Base-by-base conservation (phyloP, 2,888 invertebrate species). In the Hecatera dysodea region DNA sequence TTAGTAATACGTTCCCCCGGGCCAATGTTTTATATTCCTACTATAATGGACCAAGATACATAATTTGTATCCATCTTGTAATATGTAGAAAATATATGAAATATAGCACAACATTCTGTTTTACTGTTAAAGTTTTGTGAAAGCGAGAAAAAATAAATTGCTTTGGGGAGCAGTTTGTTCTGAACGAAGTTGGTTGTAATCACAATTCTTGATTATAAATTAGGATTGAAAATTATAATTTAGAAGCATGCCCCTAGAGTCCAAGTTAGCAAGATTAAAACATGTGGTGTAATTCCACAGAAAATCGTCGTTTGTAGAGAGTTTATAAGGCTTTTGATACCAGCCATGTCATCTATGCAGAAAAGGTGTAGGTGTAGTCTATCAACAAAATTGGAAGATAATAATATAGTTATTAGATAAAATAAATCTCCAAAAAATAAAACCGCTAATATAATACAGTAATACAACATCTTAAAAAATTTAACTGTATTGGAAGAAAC, bases 21-120 rank as follows among this genome's bases (percentile, higher is more conserved):
- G 77, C 57, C 52, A 75, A 44, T 53, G 53, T 71, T 75, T 77
- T 82, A 68, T 77, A 36, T 60, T 70, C 59, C 39, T 71, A 57
- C 71, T 61, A 70, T 73, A 75, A 80, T 67, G 56, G 63, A 53
- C 61, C 29, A 48, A 52, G 39, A 27, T 36, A 53, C 57, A 67
- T 76, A 70, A 79, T 79, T 79, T 73, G 52, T 78, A 62, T 72
- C 55, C 46, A 56, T 53, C 52, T 75, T 69, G 60, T 69, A 64
- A 53, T 72, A 71, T 68, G 63, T 66, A 68, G 50, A 59, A 65
- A 66, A 78, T 67, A 77, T 27, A 61, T 57, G 50, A 61, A 64
- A 63, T 53, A 50, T 62, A 39, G 7, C 36, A 69, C 17, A 66
- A 66, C 56, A 55, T 59, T 66, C 12, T 48, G 27, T 69, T 63